phyloP scores from a whole-genome alignment of 2,797 vertebrate genomes.

The Novumbra hubbsi region DNA sequence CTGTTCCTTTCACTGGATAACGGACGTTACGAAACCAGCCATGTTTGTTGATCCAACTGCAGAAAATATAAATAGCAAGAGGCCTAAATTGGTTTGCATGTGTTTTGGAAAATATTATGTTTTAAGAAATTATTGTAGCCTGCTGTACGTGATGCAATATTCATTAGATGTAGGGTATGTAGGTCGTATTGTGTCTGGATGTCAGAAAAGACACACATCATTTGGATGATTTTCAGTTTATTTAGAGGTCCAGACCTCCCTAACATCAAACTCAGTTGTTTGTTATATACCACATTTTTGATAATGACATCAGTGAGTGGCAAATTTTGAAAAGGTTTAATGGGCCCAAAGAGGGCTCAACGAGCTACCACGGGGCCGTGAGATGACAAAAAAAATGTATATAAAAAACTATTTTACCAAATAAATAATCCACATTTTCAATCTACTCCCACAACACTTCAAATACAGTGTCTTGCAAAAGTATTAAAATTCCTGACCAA shows the following conservation, averaged over 20 bases:
- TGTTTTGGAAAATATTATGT: neutral
- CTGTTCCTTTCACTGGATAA: neutral
- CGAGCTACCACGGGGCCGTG: too few species aligned
- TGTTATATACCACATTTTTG: neutral
- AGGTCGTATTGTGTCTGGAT: neutral
- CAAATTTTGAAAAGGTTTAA: neutral
- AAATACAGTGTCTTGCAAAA: too few species aligned
- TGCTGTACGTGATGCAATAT: neutral
- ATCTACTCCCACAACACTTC: too few species aligned
- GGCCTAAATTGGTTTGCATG: neutral
- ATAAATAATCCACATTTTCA: too few species aligned
- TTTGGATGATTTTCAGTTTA: neutral
- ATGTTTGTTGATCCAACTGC: neutral
- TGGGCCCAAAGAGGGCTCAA: too few species aligned
- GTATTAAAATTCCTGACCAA: too few species aligned
- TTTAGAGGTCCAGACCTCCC: neutral
- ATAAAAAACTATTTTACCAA: too few species aligned
- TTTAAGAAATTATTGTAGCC: neutral
- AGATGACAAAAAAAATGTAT: too few species aligned
- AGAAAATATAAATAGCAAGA: neutral
- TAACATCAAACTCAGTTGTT: neutral
- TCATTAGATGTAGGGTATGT: neutral
- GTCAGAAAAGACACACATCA: neutral
- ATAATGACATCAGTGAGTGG: neutral
- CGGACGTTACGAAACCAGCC: neutral